Evolutionary conservation across 2,888 invertebrate genomes (phyloP), one percentile per base, ranked within the genome.

Genomic region (Tyria jacobaeae): DNA sequence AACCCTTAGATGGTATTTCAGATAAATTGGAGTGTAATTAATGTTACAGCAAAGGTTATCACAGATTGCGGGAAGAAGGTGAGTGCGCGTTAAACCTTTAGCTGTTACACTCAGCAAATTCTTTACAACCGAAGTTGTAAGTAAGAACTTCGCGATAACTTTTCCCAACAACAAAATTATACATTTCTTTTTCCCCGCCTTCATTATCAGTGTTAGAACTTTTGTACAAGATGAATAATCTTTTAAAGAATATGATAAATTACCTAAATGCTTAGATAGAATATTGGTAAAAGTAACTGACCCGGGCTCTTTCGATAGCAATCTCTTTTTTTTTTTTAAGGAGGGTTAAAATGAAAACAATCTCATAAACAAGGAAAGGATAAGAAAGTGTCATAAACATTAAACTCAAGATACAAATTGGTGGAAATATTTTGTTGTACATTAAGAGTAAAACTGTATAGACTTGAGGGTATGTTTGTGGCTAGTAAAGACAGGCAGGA

Each of bases 141-240:
- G 60, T 68, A 66, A 55, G 68, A 68, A 62, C 59, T 76, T 79
- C 68, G 79, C 75, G 66, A 61, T 62, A 80, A 81, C 77, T 83
- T 78, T 79, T 79, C 74, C 80, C 79, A 81, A 81, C 70, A 65
- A 80, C 83, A 76, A 82, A 85, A 87, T 84, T 84, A 82, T 76
- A 77, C 64, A 55, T 71, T 82, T 25, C 48, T 81, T 80, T 73
- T 62, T 66, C 79, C 75, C 81, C 78, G 79, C 73, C 80, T 82
- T 83, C 86, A 84, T 86, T 87, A 86, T 85, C 80, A 75, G 74
- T 72, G 74, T 77, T 68, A 61, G 61, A 78, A 84, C 75, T 82
- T 83, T 77, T 70, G 60, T 50, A 47, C 56, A 62, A 53, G 62
- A 65, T 69, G 69, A 74, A 76, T 64, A 52, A 68, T 63, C 54